Base-by-base conservation (phyloP, 2,797 vertebrate species). In the Synanceia verrucosa region DNA sequence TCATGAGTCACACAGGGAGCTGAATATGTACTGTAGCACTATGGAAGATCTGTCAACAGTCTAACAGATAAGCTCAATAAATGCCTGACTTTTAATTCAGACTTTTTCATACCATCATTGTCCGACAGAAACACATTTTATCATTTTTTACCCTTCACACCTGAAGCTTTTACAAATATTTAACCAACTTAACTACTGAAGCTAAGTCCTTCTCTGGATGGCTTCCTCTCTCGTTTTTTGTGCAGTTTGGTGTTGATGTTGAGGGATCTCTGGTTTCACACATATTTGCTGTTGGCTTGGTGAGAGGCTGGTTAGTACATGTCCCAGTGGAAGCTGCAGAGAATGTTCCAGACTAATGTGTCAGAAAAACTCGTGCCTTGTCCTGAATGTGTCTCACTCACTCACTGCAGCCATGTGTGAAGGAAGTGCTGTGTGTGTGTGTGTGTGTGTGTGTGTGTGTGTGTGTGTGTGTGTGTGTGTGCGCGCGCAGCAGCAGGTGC, bases 371-470 rank as follows among this genome's bases (percentile, higher is more conserved):
- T 39, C 51, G 39, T 5, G 41, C 41, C n/a, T 43, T 19, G 41
- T 43, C 41, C 41, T 43, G 41, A 43, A 43, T 43, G 41, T 55
- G 66, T 78, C 58, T 69, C 24, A 21, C 57, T 78, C 78, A 37
- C 72, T 69, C 37, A 62, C 47, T 51, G 74, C 67, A 60, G 55
- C 65, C 71, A 76, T 68, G 68, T 77, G 74, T 73, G 73, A 81
- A 78, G 28, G 46, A 43, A 43, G 2, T 9, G 9, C 0, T 24
- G 31, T 14, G 37, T 56, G 33, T 37, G 29, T 57, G 63, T 31
- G 28, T n/a, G 36, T 48, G 61, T 55, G 48, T 47, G 62, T 66
- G 55, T 70, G 55, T 59, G 65, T 29, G 47, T 41, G 48, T 47
- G 55, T 61, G 55, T 48, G 31, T 58, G 66, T 31, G 50, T 31